Percentiles rank a stretch among this genome's conserved stretches.
Conservation (phyloP, 2,113 vertebrate species). For the Ageneiosus marmoratus region DNA sequence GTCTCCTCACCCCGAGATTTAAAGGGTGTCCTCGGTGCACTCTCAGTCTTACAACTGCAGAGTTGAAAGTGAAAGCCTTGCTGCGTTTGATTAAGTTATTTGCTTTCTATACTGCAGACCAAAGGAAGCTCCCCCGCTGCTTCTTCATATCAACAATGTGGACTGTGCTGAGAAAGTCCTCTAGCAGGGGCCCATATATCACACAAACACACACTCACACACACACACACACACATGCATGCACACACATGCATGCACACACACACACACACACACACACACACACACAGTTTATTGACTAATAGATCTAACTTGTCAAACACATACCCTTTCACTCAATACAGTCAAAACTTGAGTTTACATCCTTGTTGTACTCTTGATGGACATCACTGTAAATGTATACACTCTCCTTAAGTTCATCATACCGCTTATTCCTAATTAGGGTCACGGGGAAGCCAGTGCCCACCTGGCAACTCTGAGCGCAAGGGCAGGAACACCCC, state of each 20-base stretch:
- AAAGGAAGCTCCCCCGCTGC: slow-evolving; percentile 69
- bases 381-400: too few relatives aligned
- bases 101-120: slow-evolving; percentile 67
- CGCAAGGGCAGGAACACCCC: too few relatives aligned
- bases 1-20: slow-evolving; percentile 20
- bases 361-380: too few relatives aligned
- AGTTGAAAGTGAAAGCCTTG: slow-evolving; percentile 59
- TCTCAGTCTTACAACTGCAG: slow-evolving; percentile 39
- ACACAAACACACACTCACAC: slow-evolving; percentile 30
- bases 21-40: slow-evolving; percentile 23
- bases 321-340: too few relatives aligned
- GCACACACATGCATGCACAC: too few relatives aligned
- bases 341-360: too few relatives aligned
- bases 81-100: slow-evolving; percentile 75
- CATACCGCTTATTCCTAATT: too few relatives aligned
- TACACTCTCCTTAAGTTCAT: too few relatives aligned
- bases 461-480: too few relatives aligned
- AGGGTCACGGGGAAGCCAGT: too few relatives aligned
- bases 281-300: not conserved
- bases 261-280: not conserved
- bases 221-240: too few relatives aligned
- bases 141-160: slow-evolving; percentile 62
- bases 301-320: too few relatives aligned
- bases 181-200: slow-evolving; percentile 51
- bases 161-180: slow-evolving; percentile 44